Conservation (phyloP, 1,140 invertebrate genomes). For the Prorops nasuta region DNA sequence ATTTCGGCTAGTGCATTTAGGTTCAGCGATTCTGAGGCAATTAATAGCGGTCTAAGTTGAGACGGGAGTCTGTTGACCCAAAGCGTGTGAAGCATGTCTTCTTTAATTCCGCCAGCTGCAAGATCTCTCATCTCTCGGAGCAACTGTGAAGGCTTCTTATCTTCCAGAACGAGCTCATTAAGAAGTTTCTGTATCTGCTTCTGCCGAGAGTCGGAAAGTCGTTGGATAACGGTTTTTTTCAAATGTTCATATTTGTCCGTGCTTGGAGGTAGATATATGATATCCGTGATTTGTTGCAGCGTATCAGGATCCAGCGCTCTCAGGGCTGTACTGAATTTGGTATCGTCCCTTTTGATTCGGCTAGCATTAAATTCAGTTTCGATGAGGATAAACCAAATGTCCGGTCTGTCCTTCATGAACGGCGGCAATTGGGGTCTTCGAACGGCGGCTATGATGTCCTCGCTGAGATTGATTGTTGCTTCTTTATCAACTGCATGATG, state of each 20-base stretch:
- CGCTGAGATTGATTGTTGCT: no score
- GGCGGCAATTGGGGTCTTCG: neutral
- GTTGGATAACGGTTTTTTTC: neutral
- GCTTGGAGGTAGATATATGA: neutral
- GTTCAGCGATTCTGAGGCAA: neutral
- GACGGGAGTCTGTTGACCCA: neutral
- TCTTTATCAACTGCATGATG: no score
- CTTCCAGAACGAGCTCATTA: neutral
- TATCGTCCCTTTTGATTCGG: neutral
- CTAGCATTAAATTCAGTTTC: neutral
- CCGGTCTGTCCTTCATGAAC: neutral
- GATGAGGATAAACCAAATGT: neutral
- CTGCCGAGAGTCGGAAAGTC: neutral
- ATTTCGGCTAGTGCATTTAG: neutral
- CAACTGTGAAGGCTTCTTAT: neutral
- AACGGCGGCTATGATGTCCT: neutral
- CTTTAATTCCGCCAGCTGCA: neutral
- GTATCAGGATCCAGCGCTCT: neutral
- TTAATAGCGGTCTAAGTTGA: neutral
- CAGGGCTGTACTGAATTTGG: neutral
- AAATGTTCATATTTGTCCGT: neutral
- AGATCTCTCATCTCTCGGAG: neutral
- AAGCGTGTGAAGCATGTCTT: neutral
- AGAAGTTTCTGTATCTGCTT: neutral
- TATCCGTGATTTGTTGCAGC: neutral